These are phyloP conservation scores for Nesidiocoris tenuis DNA, from an alignment of 2,888 invertebrate genomes.

Conservation along the genomic window DNA sequence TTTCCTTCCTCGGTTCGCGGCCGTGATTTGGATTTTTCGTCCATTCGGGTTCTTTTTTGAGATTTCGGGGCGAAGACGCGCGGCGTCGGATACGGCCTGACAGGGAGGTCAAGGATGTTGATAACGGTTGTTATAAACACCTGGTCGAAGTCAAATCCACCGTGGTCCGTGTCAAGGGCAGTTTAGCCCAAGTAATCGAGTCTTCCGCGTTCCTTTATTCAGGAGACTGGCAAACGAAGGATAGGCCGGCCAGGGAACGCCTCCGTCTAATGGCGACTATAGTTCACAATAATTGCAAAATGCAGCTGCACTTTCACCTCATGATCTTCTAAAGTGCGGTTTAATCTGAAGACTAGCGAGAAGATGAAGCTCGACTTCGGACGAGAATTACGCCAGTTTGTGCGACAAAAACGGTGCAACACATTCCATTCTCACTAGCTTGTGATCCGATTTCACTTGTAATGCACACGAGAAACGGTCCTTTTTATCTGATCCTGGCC, in stretches of 20 bases:
- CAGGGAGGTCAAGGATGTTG: not conserved
- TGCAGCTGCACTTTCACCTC: not conserved
- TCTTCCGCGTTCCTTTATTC: not conserved
- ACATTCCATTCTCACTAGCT: no score
- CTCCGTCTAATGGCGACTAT: not conserved
- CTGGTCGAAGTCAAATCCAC: not conserved
- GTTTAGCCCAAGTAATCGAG: not conserved
- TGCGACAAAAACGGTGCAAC: no score
- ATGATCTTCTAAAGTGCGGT: no score
- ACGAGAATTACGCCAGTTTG: no score
- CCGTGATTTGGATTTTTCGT: not conserved
- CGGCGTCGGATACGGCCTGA: not conserved
- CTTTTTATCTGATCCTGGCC: no score
- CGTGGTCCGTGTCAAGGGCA: not conserved
- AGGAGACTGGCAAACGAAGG: not conserved
- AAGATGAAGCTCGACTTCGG: no score
- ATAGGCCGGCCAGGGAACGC: not conserved
- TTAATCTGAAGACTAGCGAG: no score
- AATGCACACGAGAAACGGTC: no score
- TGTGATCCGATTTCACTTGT: no score
- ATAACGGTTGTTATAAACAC: not conserved
- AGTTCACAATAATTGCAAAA: not conserved
- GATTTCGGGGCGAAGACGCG: not conserved
- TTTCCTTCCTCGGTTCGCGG: not conserved
- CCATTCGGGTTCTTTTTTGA: no score